Evolutionary conservation across 2,113 vertebrate genomes (phyloP).

Genomic region (Athene cunicularia): DNA sequence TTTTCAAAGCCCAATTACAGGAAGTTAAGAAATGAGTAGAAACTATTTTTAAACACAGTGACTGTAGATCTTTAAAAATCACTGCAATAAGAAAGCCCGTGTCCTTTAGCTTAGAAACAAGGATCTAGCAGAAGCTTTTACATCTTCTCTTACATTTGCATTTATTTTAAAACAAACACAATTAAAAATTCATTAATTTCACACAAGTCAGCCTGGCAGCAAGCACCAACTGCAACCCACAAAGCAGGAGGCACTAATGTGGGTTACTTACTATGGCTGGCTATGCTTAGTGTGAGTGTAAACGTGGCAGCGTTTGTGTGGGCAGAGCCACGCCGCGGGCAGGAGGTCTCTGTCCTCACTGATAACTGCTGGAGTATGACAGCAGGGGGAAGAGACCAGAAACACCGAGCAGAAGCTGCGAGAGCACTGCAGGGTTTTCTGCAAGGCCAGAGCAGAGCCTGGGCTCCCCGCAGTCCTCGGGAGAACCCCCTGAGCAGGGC

Average conservation of each 20-base stretch:
- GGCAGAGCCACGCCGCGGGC: constrained; percentile 66
- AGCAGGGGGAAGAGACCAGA: background rate
- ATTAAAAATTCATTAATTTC: background rate
- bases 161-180: constrained; percentile 9
- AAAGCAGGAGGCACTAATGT: constrained; percentile 28
- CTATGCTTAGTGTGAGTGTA: constrained; percentile 76
- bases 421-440: constrained; percentile 26
- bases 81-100: background rate
- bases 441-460: background rate
- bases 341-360: constrained; percentile 71
- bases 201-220: constrained; percentile 17
- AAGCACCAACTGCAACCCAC: background rate
- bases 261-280: constrained; percentile 80
- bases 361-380: constrained; percentile 41
- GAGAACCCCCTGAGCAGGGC: background rate
- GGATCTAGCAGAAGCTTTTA: background rate
- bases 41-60: background rate
- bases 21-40: background rate
- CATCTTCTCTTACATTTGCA: background rate
- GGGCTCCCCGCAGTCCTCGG: background rate
- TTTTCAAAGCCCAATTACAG: background rate
- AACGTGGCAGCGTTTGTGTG: constrained; percentile 75
- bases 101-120: background rate
- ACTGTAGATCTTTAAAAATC: background rate
- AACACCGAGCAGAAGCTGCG: constrained; percentile 57